Evolutionary conservation across 2,797 vertebrate species (phyloP), one percentile per base, ranked within the genome.

Genomic region (Pygocentrus nattereri): DNA sequence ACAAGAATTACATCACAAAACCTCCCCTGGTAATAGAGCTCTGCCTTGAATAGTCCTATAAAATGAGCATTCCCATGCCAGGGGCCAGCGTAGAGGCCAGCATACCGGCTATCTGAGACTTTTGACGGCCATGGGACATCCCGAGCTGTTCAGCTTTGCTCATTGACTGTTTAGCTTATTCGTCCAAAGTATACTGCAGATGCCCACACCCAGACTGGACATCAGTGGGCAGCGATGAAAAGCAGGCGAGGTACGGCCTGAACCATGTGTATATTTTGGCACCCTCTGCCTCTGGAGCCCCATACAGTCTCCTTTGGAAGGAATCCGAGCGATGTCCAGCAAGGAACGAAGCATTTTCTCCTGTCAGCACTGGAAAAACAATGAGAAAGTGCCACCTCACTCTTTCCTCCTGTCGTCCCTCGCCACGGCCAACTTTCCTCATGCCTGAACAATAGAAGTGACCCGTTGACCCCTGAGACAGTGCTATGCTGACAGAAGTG

Each of bases 231-330:
- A 85, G 84, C 62, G 44, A 67, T 87, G 90, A 91, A 88, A 88
- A 38, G 71, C 74, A 44, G 49, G 87, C 80, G 58, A 59, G 79
- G 79, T 73, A 52, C 27, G 21, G 67, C 52, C 50, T 49, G 47
- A 61, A 34, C 19, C 79, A 64, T 91, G 93, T 93, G 84, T 61
- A 18, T 93, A 85, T 87, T 91, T 89, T 92, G 89, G 86, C 91
- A 92, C 85, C 67, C 70, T 84, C 84, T 2, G 0, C 80, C 84
- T 85, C 87, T 81, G 84, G 76, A 90, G 78, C 83, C 78, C 64
- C 82, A 78, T 19, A 84, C 89, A 89, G 89, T n/a, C 89, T 83
- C 91, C 89, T 90, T 89, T 88, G 91, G 88, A 94, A 94, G 94
- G 87, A 94, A 94, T 93, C 90, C 79, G 78, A 87, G 82, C 80